A percentile compares a stretch with the other conserved stretches of the same genome.
These are phyloP conservation scores for Aplodontia rufa DNA, from an alignment of 2,113 vertebrate genomes.

Conservation along the genomic window DNA sequence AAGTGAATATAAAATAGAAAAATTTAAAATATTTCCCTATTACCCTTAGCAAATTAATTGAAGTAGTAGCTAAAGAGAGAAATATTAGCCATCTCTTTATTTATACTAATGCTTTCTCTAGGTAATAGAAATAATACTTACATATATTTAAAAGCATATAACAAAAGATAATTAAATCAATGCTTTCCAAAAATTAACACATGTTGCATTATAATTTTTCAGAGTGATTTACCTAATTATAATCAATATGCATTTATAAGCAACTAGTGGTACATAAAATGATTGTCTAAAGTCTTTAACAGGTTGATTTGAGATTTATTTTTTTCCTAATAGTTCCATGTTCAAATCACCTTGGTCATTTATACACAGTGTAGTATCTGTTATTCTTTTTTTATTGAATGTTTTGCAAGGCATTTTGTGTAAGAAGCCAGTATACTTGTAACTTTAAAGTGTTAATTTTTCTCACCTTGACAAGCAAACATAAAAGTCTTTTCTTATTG, in stretches of 20 bases:
- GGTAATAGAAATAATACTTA: not conserved
- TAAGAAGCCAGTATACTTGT: not conserved
- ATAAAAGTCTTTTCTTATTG: constrained; percentile 58
- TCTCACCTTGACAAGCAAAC: constrained; percentile 62
- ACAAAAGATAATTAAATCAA: not conserved
- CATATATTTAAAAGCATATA: not conserved
- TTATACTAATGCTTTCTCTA: not conserved
- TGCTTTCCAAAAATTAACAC: not conserved
- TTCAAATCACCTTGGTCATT: not conserved
- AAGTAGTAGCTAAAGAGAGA: not conserved
- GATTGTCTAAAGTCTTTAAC: not conserved
- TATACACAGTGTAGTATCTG: not conserved
- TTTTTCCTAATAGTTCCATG: not conserved
- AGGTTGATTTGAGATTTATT: not conserved
- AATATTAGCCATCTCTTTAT: not conserved
- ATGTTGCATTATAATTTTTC: not conserved
- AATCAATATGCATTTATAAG: not conserved
- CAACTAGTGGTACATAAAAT: not conserved
- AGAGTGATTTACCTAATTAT: not conserved
- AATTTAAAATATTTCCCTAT: constrained; percentile 15
- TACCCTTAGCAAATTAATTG: not conserved
- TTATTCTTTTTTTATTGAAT: not conserved
- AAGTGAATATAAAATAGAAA: not conserved
- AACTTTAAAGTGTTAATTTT: constrained; percentile 58
- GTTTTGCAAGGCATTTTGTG: not conserved